Conservation (phyloP, 2,797 vertebrate genomes). For the Gallinago solitaria region DNA sequence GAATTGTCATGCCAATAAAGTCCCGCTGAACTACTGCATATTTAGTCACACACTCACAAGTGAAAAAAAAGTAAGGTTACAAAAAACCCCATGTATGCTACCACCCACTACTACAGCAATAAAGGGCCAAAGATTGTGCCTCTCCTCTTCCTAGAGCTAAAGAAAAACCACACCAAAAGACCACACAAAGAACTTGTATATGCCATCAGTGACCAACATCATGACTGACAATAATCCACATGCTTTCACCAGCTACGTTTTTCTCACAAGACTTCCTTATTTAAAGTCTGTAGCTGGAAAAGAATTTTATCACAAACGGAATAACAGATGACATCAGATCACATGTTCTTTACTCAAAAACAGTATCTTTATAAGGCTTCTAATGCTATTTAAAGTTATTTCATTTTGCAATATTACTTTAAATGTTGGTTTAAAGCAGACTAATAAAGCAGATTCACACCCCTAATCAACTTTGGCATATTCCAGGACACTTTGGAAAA, state of each 20-base stretch:
- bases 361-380: no score
- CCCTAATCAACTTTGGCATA: background rate
- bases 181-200: background rate
- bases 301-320: background rate
- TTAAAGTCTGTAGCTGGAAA: background rate
- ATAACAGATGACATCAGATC: background rate
- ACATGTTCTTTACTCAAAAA: background rate
- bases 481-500: background rate
- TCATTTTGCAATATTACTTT: background rate
- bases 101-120: background rate
- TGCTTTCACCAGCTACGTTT: background rate
- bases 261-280: background rate
- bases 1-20: background rate
- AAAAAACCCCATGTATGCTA: background rate
- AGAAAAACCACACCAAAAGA: background rate
- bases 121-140: background rate
- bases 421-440: background rate
- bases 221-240: accelerated
- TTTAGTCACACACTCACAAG: background rate
- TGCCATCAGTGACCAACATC: background rate
- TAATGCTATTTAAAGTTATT: no score
- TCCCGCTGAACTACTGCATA: background rate
- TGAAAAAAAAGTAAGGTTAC: background rate
- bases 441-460: background rate
- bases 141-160: background rate